Percentiles rank a stretch among this genome's conserved stretches.
Evolutionary conservation across 1,140 invertebrate species (phyloP).

Genomic region (Papilio aristodemus): DNA sequence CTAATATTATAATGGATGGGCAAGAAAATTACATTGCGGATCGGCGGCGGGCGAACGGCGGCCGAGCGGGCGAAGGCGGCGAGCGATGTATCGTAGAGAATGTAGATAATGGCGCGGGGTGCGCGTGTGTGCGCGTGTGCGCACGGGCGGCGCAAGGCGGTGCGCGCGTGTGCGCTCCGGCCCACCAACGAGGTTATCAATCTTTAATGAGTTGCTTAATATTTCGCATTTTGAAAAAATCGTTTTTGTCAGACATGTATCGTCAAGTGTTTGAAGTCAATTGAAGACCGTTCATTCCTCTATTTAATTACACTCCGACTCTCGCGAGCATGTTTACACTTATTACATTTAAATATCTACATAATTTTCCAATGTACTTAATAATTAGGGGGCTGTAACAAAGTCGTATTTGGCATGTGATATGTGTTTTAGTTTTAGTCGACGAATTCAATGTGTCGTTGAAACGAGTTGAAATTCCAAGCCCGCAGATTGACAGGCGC

Average conservation of each 20-base stretch:
- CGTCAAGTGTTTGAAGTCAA: conserved; percentile 1
- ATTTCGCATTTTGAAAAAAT: conserved; percentile 47
- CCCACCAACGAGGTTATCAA: conserved; percentile 76
- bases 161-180: conserved; percentile 51
- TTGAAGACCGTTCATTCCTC: neutral
- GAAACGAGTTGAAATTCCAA: conserved; percentile 10
- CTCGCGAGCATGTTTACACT: no score
- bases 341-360: no score
- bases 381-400: neutral
- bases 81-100: conserved; percentile 49
- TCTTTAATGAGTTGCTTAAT: conserved; percentile 69
- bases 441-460: conserved; percentile 1
- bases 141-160: conserved; percentile 33
- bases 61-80: conserved; percentile 38
- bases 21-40: conserved; percentile 48
- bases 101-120: conserved; percentile 46
- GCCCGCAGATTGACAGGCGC: conserved; percentile 32
- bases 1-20: conserved; percentile 44
- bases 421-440: neutral
- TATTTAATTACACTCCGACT: neutral
- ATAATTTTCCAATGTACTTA: neutral
- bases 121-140: conserved; percentile 41
- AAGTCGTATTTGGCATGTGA: neutral
- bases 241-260: conserved; percentile 8
- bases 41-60: conserved; percentile 32